Base-by-base conservation (phyloP, 2,113 vertebrate genomes). In the Calypte anna region DNA sequence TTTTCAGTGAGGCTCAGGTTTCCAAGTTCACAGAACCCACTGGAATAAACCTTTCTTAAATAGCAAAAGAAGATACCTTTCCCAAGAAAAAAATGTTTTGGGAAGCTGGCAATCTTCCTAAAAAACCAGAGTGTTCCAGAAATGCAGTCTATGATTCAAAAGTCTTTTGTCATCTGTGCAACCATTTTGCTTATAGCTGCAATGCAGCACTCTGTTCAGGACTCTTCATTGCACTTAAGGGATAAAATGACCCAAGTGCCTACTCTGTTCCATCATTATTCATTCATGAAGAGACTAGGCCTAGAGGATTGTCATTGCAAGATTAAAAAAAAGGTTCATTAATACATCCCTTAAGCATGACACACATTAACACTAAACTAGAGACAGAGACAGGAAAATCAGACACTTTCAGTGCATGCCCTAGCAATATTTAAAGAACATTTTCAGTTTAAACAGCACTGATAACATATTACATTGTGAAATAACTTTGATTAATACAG, bases 211-310 rank as follows among this genome's bases (percentile, higher is more conserved):
- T 94, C 82, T 86, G 79, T 27, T 74, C 85, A 67, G 80, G 76
- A 59, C 91, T 76, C 62, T 48, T 89, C 78, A 1, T 44, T 14
- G 19, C 92, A 88, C 96, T 86, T 59, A 62, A 79, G 88, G 84
- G 91, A 93, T 92, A 93, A 69, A 87, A 48, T 96, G 95, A 96
- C 94, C 94, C 91, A 93, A 90, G 77, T 76, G 93, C 81, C 94
- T 95, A 30, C 88, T 89, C 88, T 82, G 93, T 94, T 97, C 82
- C 96, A 85, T 97, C 91, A 96, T 97, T 95, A 97, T 11, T 96
- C 92, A 94, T 95, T 95, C 61, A 95, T 95, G 94, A 93, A 86
- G 75, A 68, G 68, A 33, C 82, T 8, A 31, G 94, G 82, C 96
- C 96, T 28, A 3, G 58, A 95, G 90, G 78, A 97, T 75, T 94